Evolutionary conservation across 2,797 vertebrate species (phyloP).

Genomic region (Cynodonichthys magdalenae): DNA sequence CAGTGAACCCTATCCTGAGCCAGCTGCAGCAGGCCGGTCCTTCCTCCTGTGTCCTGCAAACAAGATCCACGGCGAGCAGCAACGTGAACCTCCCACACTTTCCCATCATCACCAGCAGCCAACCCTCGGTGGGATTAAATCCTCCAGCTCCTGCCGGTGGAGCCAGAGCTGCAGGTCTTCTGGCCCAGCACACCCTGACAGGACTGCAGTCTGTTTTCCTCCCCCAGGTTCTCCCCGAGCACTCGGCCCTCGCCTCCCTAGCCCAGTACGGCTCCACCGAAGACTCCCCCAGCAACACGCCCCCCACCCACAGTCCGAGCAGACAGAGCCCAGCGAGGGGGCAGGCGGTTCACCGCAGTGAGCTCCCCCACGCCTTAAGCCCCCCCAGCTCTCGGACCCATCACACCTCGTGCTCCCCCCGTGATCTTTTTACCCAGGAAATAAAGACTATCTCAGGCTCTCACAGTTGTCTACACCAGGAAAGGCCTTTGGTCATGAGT

Average conservation of each 20-base stretch:
- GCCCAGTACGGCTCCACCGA: constrained; percentile 81
- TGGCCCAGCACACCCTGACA: constrained; percentile 83
- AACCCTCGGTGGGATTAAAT: constrained; percentile 77
- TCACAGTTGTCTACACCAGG: constrained; percentile 86
- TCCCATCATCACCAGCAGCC: constrained; percentile 77
- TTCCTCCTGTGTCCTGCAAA: constrained; percentile 65
- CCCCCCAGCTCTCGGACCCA: constrained; percentile 84
- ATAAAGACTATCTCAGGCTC: constrained; percentile 93
- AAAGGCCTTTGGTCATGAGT: constrained; percentile 80
- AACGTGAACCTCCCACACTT: constrained; percentile 76
- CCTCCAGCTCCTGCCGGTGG: constrained; percentile 54
- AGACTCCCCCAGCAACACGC: constrained; percentile 83
- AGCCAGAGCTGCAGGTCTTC: constrained; percentile 63
- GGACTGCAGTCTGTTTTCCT: constrained; percentile 82
- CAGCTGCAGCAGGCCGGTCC: constrained; percentile 81
- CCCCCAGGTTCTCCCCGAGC: constrained; percentile 83
- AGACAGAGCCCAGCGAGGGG: constrained; percentile 84
- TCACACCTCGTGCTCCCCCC: constrained; percentile 81
- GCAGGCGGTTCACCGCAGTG: constrained; percentile 80
- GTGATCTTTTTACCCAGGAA: constrained; percentile 89
- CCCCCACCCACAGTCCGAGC: constrained; percentile 83
- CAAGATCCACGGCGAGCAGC: constrained; percentile 71
- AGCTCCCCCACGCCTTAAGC: constrained; percentile 73
- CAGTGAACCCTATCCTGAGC: constrained; percentile 79
- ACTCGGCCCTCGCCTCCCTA: constrained; percentile 81